Evolutionary conservation across 2,113 vertebrate species (phyloP), one percentile per base, ranked within the genome.

Genomic region (Ciconia maguari): DNA sequence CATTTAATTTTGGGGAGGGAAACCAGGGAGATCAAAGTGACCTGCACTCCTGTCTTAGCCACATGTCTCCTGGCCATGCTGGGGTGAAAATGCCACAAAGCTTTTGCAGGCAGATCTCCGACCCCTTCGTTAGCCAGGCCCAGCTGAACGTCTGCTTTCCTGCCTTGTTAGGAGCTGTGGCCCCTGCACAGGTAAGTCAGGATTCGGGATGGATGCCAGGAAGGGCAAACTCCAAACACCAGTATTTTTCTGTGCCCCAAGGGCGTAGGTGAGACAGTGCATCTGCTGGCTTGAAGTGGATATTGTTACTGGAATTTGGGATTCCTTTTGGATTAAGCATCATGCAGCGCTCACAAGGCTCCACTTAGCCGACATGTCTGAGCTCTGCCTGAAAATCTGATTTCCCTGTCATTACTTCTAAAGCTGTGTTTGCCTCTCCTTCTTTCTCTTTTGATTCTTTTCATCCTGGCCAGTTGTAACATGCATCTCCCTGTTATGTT

Each of bases 261-360:
- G 83, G 92, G 77, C 5, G 2, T 72, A 84, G 89, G 72, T 89
- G 83, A 95, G 72, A 71, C 34, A 44, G 55, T 60, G 18, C 52
- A 64, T 92, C 86, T 96, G 57, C 65, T 69, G 89, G 44, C 61
- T 95, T 77, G 49, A 77, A 44, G 44, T 83, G 49, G 41, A 42
- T 71, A 29, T n/a, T 36, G 13, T 94, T 87, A 87, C 27, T 65
- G 87, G 80, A 76, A 94, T 94, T 69, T 66, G 54, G 89, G 78
- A 96, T 96, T 84, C 94, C 89, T 95, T 94, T 87, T 0, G 16
- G 83, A 87, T 95, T 94, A 95, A 94, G 70, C 91, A 89, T 93
- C 83, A 38, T 1, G 16, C 74, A 76, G 87, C 0, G 0, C 81
- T 91, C 81, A 61, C 87, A 91, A 87, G 66, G 66, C 62, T 87